A percentile compares a stretch with the other conserved stretches of the same genome.
Evolutionary conservation across 2,113 vertebrate genomes (phyloP).

Genomic region (Callocephalon fimbriatum): DNA sequence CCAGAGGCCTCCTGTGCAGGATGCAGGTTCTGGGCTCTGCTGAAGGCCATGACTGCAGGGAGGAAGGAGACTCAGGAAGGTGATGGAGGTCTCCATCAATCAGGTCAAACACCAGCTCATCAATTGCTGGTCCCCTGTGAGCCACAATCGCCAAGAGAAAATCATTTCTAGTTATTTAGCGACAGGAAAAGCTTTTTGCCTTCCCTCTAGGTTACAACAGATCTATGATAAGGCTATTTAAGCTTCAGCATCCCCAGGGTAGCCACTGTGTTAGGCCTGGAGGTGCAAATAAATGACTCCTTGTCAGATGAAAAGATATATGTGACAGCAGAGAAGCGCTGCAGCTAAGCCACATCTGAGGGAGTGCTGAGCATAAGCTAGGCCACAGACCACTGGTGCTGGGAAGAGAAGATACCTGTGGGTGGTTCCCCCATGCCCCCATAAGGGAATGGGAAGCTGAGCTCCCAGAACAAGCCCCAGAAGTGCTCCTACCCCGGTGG

Average conservation of each 20-base stretch:
- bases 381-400: rapidly evolving
- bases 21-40: neutral
- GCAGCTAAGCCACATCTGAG: rapidly evolving
- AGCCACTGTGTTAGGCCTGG: neutral
- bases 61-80: neutral
- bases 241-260: conserved; percentile 24
- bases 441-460: neutral
- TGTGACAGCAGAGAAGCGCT: neutral
- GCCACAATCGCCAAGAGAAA: rapidly evolving
- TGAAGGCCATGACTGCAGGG: rapidly evolving
- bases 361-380: rapidly evolving
- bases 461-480: neutral
- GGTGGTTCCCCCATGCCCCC: rapidly evolving
- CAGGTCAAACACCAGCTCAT: neutral
- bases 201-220: conserved; percentile 17
- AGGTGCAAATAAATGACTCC: conserved; percentile 31
- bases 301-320: neutral
- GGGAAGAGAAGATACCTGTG: neutral
- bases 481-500: rapidly evolving
- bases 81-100: neutral
- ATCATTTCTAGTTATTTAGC: neutral
- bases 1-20: rapidly evolving
- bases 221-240: conserved; percentile 35
- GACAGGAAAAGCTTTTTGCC: conserved; percentile 16
- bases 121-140: neutral